phyloP scores from a whole-genome alignment of 1,140 invertebrate genomes.

The Samia ricini region DNA sequence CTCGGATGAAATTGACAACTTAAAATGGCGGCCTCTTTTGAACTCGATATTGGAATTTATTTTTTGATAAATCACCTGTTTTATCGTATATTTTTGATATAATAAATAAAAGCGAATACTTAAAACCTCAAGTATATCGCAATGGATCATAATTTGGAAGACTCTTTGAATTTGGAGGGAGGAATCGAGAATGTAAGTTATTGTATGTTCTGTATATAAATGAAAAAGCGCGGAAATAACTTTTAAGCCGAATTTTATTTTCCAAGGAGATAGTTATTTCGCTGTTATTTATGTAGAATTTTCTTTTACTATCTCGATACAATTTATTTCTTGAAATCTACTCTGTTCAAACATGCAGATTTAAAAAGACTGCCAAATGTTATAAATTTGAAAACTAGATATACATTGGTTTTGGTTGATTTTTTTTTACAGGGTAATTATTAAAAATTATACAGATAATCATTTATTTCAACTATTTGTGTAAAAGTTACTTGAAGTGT shows the following conservation, averaged over 20 bases:
- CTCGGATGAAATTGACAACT: conserved; percentile 55
- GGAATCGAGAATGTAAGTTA: conserved; percentile 49
- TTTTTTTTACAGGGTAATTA: too few relatives aligned
- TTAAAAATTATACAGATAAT: too few relatives aligned
- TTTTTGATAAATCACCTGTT: conserved; percentile 12
- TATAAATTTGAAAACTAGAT: too few relatives aligned
- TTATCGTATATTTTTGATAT: neutral
- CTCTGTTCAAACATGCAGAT: too few relatives aligned
- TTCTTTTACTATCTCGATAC: too few relatives aligned
- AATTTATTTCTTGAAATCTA: too few relatives aligned
- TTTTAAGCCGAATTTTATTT: neutral
- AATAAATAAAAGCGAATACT: conserved; percentile 8
- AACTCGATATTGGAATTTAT: conserved; percentile 51
- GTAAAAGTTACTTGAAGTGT: too few relatives aligned
- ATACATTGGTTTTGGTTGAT: too few relatives aligned
- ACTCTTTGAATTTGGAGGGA: conserved; percentile 60
- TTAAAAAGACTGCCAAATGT: too few relatives aligned
- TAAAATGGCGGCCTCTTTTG: conserved; percentile 75
- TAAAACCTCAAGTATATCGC: conserved; percentile 13
- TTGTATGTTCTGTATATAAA: conserved; percentile 7
- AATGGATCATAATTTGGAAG: conserved; percentile 69
- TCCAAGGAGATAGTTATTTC: neutral
- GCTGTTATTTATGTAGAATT: too few relatives aligned
- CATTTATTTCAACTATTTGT: too few relatives aligned
- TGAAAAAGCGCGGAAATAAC: neutral